These are phyloP conservation scores for Clupea harengus DNA, from an alignment of 2,113 vertebrate species.

Conservation along the genomic window DNA sequence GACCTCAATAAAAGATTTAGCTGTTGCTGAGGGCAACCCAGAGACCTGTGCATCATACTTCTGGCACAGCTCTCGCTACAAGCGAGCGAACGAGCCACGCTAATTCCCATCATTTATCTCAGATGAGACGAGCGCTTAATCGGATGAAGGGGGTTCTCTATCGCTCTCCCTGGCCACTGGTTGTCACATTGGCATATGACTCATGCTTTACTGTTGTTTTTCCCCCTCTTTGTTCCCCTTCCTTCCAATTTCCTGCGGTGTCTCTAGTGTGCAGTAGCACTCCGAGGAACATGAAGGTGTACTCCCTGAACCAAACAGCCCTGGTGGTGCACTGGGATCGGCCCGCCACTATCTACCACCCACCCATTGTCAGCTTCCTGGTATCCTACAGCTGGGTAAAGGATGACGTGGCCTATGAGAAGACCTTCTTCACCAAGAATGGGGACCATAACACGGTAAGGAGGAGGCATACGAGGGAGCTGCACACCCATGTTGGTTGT, in stretches of 20 bases:
- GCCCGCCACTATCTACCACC: constrained; percentile 88
- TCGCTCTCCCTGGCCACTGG: background rate
- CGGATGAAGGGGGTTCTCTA: constrained; percentile 25
- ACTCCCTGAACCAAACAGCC: constrained; percentile 86
- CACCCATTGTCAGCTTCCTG: constrained; percentile 92
- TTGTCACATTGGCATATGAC: constrained; percentile 11
- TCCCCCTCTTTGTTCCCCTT: background rate
- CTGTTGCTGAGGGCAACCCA: constrained; percentile 46
- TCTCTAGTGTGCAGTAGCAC: constrained; percentile 90
- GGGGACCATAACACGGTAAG: constrained; percentile 93
- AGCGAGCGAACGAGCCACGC: background rate
- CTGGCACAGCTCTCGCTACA: constrained; percentile 24
- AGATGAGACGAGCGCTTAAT: constrained; percentile 40
- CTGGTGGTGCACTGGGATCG: constrained; percentile 92
- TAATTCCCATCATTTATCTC: constrained; percentile 45
- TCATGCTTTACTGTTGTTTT: background rate
- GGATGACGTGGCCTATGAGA: constrained; percentile 90
- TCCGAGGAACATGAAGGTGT: constrained; percentile 92
- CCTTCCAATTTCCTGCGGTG: background rate
- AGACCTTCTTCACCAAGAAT: constrained; percentile 93
- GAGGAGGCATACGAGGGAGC: no score
- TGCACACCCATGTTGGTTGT: no score
- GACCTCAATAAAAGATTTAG: constrained; percentile 56
- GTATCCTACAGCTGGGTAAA: constrained; percentile 98
- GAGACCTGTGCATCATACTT: constrained; percentile 32